Conservation (phyloP, 1,140 invertebrate species). For the Brachionus koreanus region DNA sequence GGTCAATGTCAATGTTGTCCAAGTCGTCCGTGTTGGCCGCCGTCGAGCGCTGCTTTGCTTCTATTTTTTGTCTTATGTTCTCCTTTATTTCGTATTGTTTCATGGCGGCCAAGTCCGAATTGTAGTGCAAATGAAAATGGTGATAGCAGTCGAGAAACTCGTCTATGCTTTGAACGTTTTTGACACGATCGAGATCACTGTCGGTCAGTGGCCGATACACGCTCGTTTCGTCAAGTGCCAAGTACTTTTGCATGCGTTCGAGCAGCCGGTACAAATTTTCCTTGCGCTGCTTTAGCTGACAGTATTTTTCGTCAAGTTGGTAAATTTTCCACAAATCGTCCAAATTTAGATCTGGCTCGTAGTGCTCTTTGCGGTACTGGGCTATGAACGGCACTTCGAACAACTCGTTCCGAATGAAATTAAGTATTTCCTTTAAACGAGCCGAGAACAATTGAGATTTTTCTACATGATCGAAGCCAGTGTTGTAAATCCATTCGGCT, state of each 20-base stretch:
- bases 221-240: constrained; percentile 64
- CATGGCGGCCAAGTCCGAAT: constrained; percentile 21
- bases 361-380: constrained; percentile 96
- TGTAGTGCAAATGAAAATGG: constrained; percentile 40
- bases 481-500: constrained; percentile 91
- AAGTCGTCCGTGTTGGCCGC: constrained; percentile 45
- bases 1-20: constrained; percentile 48
- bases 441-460: not conserved
- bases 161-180: not conserved
- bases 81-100: constrained; percentile 49
- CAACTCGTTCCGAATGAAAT: constrained; percentile 38
- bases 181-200: not conserved
- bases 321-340: constrained; percentile 97
- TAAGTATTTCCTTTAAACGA: not conserved
- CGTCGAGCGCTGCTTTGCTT: constrained; percentile 68
- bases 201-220: not conserved
- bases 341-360: constrained; percentile 85
- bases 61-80: constrained; percentile 73
- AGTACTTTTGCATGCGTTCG: constrained; percentile 85
- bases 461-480: constrained; percentile 66
- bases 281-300: constrained; percentile 60
- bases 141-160: not conserved
- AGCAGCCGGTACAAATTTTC: constrained; percentile 75
- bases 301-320: constrained; percentile 79
- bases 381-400: constrained; percentile 87